These are phyloP conservation scores for Meteorus colon DNA, from an alignment of 2,888 invertebrate species.

Conservation along the genomic window DNA sequence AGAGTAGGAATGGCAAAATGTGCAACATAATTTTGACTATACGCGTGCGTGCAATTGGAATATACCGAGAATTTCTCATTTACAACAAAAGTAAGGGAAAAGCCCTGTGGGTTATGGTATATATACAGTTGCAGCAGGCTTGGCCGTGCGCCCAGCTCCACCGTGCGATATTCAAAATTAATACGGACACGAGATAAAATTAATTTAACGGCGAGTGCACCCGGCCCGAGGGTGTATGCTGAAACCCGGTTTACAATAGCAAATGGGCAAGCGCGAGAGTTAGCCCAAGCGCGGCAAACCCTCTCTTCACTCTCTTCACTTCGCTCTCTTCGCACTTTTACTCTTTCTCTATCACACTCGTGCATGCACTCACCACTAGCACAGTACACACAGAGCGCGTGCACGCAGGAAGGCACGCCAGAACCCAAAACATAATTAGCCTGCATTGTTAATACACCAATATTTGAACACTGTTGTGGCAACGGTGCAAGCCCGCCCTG, in stretches of 20 bases:
- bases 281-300: conserved; percentile 61
- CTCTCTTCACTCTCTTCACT: conserved; percentile 43
- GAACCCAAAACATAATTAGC: conserved; percentile 72
- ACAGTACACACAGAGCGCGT: conserved; percentile 35
- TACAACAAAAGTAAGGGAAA: conserved; percentile 50
- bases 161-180: conserved; percentile 64
- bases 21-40: conserved; percentile 19
- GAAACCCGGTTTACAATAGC: conserved; percentile 72
- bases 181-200: conserved; percentile 72
- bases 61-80: conserved; percentile 48
- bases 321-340: conserved; percentile 13
- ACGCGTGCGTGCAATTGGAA: conserved; percentile 18
- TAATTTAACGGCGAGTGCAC: conserved; percentile 71
- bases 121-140: neutral
- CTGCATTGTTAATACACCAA: conserved; percentile 73
- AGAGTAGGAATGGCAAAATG: conserved; percentile 32
- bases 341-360: conserved; percentile 40
- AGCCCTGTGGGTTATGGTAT: conserved; percentile 40
- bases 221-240: conserved; percentile 67
- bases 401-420: conserved; percentile 56
- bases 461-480: conserved; percentile 72
- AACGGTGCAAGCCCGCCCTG: conserved; percentile 36
- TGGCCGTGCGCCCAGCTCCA: conserved; percentile 34
- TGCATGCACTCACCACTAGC: conserved; percentile 9
- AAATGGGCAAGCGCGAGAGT: conserved; percentile 61